phyloP scores from a whole-genome alignment of 30 jellyfish, hydroid and myxozoan genomes.

The Chrysaora quinquecirrha region DNA sequence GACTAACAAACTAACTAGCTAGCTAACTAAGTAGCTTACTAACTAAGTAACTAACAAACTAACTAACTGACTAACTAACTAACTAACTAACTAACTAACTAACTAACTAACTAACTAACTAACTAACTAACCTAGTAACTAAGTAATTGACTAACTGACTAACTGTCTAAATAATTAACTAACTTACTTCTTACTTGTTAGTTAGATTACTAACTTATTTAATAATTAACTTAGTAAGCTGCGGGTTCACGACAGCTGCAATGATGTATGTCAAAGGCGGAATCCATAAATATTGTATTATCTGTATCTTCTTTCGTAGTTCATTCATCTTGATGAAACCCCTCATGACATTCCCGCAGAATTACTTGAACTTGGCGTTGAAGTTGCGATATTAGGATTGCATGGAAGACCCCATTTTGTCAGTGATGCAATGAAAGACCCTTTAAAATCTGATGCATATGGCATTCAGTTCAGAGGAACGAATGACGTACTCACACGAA shows the following conservation, averaged over 20 bases:
- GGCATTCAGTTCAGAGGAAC: conserved; percentile 21
- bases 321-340: conserved; percentile 23
- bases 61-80: no score
- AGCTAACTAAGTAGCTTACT: no score
- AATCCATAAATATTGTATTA: background rate
- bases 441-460: background rate
- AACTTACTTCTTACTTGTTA: no score
- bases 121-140: no score
- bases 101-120: background rate
- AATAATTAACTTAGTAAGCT: background rate
- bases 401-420: conserved; percentile 12
- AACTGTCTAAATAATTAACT: no score
- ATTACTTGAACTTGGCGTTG: conserved; percentile 15
- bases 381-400: conserved; percentile 7
- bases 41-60: background rate
- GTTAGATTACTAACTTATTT: no score
- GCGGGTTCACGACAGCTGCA: background rate
- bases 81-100: background rate
- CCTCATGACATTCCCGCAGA: conserved; percentile 10
- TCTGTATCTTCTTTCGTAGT: background rate
- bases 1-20: no score
- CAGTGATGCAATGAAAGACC: conserved; percentile 10
- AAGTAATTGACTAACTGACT: no score
- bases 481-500: background rate
- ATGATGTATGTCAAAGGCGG: background rate